phyloP scores from a whole-genome alignment of 2,797 vertebrate genomes.

The Megaceryle alcyon region DNA sequence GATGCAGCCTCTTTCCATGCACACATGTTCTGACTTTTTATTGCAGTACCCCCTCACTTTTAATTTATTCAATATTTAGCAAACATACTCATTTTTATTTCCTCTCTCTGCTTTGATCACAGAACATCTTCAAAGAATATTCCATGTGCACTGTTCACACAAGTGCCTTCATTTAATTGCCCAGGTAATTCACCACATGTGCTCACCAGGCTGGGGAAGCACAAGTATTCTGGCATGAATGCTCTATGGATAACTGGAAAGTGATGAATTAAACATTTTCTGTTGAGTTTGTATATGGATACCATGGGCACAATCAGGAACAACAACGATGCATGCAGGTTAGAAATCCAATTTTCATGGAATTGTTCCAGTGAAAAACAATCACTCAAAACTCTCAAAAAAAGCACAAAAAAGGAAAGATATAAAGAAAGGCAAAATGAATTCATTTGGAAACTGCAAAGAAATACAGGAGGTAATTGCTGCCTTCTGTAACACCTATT shows the following conservation, averaged over 20 bases:
- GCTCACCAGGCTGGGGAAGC: background rate
- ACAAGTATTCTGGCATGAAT: background rate
- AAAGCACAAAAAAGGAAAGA: background rate
- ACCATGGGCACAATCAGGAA: background rate
- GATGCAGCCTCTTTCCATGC: background rate
- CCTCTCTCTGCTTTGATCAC: conserved; percentile 42
- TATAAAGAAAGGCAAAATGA: background rate
- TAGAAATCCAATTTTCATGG: conserved; percentile 21
- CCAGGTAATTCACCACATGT: background rate
- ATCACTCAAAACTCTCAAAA: background rate
- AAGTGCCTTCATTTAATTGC: background rate
- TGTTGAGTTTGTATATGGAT: background rate
- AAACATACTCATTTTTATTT: conserved; percentile 7
- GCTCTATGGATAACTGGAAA: background rate
- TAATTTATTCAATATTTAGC: conserved; percentile 17
- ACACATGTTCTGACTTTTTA: background rate
- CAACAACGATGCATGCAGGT: background rate
- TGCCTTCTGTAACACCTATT: background rate
- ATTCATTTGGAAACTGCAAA: background rate
- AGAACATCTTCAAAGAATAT: background rate
- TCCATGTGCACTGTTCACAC: background rate
- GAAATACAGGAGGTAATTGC: background rate
- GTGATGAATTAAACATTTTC: background rate
- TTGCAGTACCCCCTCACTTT: background rate
- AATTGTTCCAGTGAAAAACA: conserved; percentile 10